Conservation (phyloP, 2,113 vertebrate genomes). For the Ifrita kowaldi region DNA sequence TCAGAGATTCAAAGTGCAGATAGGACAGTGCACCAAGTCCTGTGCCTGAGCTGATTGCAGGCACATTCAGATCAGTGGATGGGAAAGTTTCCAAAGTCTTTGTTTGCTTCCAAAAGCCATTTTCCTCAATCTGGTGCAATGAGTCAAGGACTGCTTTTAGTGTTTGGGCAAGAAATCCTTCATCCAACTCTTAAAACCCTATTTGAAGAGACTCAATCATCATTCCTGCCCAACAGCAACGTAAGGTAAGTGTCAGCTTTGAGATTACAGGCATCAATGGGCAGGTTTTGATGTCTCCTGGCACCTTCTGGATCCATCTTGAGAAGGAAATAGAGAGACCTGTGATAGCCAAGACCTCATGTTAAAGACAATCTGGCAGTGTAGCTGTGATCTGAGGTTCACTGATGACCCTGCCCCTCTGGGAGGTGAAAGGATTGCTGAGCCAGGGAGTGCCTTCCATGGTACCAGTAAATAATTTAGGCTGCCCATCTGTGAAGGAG, state of each 20-base stretch:
- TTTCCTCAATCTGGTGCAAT: not conserved
- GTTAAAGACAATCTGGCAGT: not conserved
- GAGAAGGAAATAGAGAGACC: not conserved
- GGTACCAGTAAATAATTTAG: not conserved
- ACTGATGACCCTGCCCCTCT: not conserved
- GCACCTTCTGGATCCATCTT: not conserved
- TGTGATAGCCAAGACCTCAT: not conserved
- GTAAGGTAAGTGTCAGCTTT: not conserved
- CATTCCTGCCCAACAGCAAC: not conserved
- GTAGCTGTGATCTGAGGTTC: not conserved
- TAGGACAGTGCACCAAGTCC: not conserved
- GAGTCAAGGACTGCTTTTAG: not conserved
- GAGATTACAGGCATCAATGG: not conserved
- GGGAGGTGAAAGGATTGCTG: not conserved
- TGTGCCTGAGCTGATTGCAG: not conserved
- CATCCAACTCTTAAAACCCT: not conserved
- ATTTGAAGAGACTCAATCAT: not conserved
- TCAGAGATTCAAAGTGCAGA: conserved; percentile 5
- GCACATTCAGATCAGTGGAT: not conserved
- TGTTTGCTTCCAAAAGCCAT: not conserved
- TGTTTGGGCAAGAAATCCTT: not conserved
- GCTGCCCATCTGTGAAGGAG: not conserved
- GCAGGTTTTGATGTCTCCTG: not conserved
- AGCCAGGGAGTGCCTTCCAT: not conserved
- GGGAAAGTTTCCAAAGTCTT: not conserved